phyloP scores from a whole-genome alignment of 2,797 vertebrate species.

The Tapirus indicus region DNA sequence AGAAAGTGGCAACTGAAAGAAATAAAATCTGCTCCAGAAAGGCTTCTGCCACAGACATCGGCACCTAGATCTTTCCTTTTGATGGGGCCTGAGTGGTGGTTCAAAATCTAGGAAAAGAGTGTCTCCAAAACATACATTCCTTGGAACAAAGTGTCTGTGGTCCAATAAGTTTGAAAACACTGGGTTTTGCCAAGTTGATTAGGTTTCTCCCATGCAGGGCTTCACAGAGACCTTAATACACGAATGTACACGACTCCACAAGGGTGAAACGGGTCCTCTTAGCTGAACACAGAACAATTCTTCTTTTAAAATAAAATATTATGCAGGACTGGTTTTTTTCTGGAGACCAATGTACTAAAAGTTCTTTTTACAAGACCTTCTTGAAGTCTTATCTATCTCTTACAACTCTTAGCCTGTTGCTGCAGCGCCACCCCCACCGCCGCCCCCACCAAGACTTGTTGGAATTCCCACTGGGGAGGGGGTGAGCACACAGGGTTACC shows the following conservation, averaged over 20 bases:
- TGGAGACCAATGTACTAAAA: not conserved
- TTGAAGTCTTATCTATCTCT: rapidly evolving
- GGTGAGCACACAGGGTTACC: rapidly evolving
- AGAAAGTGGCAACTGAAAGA: not conserved
- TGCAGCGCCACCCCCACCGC: not conserved
- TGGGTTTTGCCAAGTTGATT: not conserved
- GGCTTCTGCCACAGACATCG: too few species aligned
- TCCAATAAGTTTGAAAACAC: not conserved
- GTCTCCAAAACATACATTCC: not conserved
- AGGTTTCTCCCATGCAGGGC: not conserved
- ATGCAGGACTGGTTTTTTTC: too few species aligned
- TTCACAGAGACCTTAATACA: not conserved
- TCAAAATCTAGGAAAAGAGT: not conserved
- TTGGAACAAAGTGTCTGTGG: not conserved
- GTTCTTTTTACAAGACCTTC: not conserved
- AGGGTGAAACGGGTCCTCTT: not conserved
- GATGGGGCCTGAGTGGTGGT: not conserved
- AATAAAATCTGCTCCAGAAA: not conserved
- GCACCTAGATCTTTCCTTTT: not conserved
- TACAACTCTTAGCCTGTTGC: rapidly evolving
- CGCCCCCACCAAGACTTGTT: rapidly evolving
- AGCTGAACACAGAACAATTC: not conserved
- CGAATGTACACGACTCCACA: rapidly evolving
- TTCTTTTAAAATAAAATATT: not conserved
- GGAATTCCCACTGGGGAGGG: rapidly evolving